Percentiles rank a stretch among this genome's conserved stretches.
These are phyloP conservation scores for Hylaeus anthracinus DNA, from an alignment of 1,140 invertebrate genomes.

Conservation along the genomic window DNA sequence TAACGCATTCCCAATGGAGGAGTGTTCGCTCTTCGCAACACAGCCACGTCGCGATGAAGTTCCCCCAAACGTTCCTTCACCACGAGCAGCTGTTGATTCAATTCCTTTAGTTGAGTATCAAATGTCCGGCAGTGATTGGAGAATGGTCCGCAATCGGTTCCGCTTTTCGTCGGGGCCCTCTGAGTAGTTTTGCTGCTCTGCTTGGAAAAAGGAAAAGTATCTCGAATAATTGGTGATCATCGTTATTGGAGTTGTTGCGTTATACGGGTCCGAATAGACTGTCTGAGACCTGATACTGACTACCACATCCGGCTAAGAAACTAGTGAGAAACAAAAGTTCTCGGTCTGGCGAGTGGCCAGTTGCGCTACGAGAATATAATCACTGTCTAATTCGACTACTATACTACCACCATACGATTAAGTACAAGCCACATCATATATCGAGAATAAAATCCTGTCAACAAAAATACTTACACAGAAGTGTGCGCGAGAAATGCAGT, in stretches of 20 bases:
- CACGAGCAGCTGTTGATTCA: constrained; percentile 84
- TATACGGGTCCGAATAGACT: constrained; percentile 4
- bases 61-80: constrained; percentile 85
- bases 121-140: constrained; percentile 85
- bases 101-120: constrained; percentile 84
- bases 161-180: constrained; percentile 67
- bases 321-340: constrained; percentile 34
- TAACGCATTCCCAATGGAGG: constrained; percentile 83
- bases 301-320: constrained; percentile 39
- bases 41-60: constrained; percentile 83
- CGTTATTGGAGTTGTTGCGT: neutral
- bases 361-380: constrained; percentile 37
- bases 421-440: constrained; percentile 48
- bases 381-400: constrained; percentile 44
- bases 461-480: constrained; percentile 54
- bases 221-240: constrained; percentile 17
- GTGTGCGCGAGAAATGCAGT: constrained; percentile 50
- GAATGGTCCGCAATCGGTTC: constrained; percentile 81
- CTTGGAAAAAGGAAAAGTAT: constrained; percentile 41
- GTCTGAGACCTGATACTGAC: constrained; percentile 37
- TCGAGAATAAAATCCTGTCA: constrained; percentile 51
- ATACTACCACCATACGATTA: constrained; percentile 44
- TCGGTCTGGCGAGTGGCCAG: constrained; percentile 7
- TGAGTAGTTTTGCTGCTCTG: constrained; percentile 72
- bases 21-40: constrained; percentile 82